phyloP scores from a whole-genome alignment of 2,797 vertebrate species.

The Poeciliopsis turneri region DNA sequence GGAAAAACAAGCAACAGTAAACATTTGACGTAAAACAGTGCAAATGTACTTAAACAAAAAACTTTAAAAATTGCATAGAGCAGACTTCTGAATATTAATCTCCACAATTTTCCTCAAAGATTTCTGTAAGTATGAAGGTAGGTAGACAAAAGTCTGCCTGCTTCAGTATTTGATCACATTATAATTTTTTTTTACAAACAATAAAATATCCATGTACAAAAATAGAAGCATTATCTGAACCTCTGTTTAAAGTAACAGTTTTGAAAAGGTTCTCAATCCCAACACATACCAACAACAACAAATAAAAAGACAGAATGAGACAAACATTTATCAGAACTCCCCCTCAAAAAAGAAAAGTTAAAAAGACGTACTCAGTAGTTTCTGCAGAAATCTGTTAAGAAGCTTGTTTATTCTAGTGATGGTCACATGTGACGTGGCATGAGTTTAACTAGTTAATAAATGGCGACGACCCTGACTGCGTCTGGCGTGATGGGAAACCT shows the following conservation, averaged over 20 bases:
- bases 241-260: conserved; percentile 18
- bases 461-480: conserved; percentile 69
- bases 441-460: conserved; percentile 43
- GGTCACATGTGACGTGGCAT: not conserved
- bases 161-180: conserved; percentile 21
- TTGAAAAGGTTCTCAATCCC: conserved; percentile 26
- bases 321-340: conserved; percentile 2
- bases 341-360: conserved; percentile 8
- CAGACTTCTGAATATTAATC: conserved; percentile 29
- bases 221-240: conserved; percentile 24
- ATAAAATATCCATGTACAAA: conserved; percentile 17
- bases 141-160: conserved; percentile 16
- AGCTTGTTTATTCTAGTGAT: conserved; percentile 17
- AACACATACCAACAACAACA: conserved; percentile 12
- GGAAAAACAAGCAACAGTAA: not conserved
- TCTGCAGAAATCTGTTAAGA: conserved; percentile 20
- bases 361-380: conserved; percentile 30
- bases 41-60: conserved; percentile 54
- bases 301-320: conserved; percentile 24
- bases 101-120: conserved; percentile 13
- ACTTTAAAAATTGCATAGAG: conserved; percentile 62
- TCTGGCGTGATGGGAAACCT: conserved; percentile 65
- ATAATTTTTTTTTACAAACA: conserved; percentile 6
- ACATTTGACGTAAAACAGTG: conserved; percentile 18
- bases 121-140: conserved; percentile 6